Evolutionary conservation across 1,140 invertebrate genomes (phyloP).

Genomic region (Penaeus chinensis): DNA sequence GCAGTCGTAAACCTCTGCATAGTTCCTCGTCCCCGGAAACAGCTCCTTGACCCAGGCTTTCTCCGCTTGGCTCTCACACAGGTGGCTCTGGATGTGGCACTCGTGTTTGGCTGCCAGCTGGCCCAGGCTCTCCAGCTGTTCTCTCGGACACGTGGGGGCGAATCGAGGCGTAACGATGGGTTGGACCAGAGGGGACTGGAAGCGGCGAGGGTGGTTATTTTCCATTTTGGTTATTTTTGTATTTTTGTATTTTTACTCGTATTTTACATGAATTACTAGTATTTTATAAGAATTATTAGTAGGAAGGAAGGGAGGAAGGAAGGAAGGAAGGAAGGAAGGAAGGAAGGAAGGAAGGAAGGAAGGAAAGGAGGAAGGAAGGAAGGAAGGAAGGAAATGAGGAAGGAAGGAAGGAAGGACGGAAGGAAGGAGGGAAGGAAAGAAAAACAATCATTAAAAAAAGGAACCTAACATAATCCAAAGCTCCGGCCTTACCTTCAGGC

Average conservation of each 20-base stretch:
- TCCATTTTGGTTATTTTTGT: too few species aligned
- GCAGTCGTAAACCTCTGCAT: constrained; percentile 81
- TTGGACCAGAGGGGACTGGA: constrained; percentile 77
- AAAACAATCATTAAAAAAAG: too few species aligned
- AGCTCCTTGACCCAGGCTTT: constrained; percentile 74
- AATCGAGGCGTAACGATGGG: constrained; percentile 90
- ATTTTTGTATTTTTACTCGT: too few species aligned
- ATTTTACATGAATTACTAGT: too few species aligned
- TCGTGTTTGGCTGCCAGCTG: constrained; percentile 77
- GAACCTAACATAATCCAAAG: neutral
- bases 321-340: too few species aligned
- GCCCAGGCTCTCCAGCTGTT: constrained; percentile 78
- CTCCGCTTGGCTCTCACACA: constrained; percentile 84
- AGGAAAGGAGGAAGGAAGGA: too few species aligned
- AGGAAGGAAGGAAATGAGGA: too few species aligned
- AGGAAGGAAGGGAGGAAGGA: too few species aligned
- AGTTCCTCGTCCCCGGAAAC: constrained; percentile 74
- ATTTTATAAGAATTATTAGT: too few species aligned
- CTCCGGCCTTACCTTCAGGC: constrained; percentile 27
- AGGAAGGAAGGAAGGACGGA: too few species aligned
- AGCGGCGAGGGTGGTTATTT: neutral
- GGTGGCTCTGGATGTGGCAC: constrained; percentile 84
- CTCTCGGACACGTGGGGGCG: constrained; percentile 81
- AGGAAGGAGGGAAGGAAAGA: too few species aligned
- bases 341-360: too few species aligned